Evolutionary conservation across 2,888 invertebrate species (phyloP).

Genomic region (Baronia brevicornis): DNA sequence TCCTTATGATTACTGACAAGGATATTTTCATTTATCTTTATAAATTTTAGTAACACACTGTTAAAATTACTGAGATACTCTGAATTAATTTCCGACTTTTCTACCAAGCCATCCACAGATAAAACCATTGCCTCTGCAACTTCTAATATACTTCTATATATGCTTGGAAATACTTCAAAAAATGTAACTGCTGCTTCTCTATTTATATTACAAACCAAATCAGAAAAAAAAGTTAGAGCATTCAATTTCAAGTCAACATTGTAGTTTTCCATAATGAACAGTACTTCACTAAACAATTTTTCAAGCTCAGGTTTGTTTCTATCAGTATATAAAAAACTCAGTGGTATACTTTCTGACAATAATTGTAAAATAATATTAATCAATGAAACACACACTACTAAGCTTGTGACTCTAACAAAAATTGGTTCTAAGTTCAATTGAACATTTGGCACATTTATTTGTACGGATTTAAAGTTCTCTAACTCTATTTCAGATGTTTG

Average conservation of each 20-base stretch:
- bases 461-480: slow-evolving; percentile 60
- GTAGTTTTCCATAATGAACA: slow-evolving; percentile 48
- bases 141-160: slow-evolving; percentile 35
- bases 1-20: slow-evolving; percentile 26
- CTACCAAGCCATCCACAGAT: slow-evolving; percentile 39
- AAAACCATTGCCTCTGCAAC: slow-evolving; percentile 42
- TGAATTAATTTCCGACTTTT: slow-evolving; percentile 43
- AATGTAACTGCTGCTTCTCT: slow-evolving; percentile 37
- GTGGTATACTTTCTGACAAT: slow-evolving; percentile 50
- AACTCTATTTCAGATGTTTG: slow-evolving; percentile 31
- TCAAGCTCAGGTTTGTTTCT: slow-evolving; percentile 29
- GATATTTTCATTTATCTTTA: slow-evolving; percentile 28
- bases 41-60: slow-evolving; percentile 29
- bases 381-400: slow-evolving; percentile 45
- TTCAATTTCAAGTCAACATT: slow-evolving; percentile 50
- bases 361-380: slow-evolving; percentile 49
- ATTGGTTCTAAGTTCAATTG: slow-evolving; percentile 58
- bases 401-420: slow-evolving; percentile 46
- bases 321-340: slow-evolving; percentile 40
- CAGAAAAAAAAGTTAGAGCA: slow-evolving; percentile 47
- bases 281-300: slow-evolving; percentile 32
- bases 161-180: slow-evolving; percentile 32
- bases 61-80: slow-evolving; percentile 38
- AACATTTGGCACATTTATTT: slow-evolving; percentile 47
- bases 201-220: slow-evolving; percentile 44